A percentile compares a stretch with the other conserved stretches of the same genome.
These are phyloP conservation scores for Machimus atricapillus DNA, from an alignment of 2,888 invertebrate species.

Conservation along the genomic window DNA sequence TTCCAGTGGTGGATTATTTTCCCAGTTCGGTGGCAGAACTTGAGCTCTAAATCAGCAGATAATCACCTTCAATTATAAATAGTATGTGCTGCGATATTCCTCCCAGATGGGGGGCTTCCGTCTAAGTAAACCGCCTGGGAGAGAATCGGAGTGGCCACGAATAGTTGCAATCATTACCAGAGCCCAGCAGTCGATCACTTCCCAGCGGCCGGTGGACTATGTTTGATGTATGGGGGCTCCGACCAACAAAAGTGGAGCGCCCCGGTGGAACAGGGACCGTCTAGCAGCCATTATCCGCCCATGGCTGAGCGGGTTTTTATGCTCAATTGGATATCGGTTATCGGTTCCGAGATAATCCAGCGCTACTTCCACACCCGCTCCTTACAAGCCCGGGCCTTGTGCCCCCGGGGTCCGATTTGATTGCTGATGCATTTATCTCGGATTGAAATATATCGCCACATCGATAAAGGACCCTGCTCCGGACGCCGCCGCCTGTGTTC, in stretches of 20 bases:
- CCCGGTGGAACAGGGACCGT: background rate
- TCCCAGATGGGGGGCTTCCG: background rate
- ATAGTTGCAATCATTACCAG: background rate
- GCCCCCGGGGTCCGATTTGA: background rate
- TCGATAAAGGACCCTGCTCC: background rate
- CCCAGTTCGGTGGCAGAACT: background rate
- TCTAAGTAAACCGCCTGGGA: background rate
- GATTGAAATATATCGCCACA: conserved; percentile 12
- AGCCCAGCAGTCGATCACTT: conserved; percentile 5
- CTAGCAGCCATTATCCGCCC: conserved; percentile 1
- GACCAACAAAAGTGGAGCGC: background rate
- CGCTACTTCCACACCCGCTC: background rate
- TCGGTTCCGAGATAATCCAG: conserved; percentile 17
- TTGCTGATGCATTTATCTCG: conserved; percentile 16
- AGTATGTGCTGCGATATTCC: background rate
- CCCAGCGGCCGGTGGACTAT: background rate
- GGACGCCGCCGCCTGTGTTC: background rate
- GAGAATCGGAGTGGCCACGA: background rate
- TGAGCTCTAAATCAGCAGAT: background rate
- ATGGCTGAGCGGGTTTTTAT: conserved; percentile 10
- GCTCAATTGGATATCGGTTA: conserved; percentile 26
- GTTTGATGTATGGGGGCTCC: background rate
- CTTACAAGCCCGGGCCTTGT: background rate
- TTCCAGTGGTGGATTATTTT: background rate
- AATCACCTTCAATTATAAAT: background rate